Base-by-base conservation (phyloP, 1,140 invertebrate genomes). In the Zophobas morio region DNA sequence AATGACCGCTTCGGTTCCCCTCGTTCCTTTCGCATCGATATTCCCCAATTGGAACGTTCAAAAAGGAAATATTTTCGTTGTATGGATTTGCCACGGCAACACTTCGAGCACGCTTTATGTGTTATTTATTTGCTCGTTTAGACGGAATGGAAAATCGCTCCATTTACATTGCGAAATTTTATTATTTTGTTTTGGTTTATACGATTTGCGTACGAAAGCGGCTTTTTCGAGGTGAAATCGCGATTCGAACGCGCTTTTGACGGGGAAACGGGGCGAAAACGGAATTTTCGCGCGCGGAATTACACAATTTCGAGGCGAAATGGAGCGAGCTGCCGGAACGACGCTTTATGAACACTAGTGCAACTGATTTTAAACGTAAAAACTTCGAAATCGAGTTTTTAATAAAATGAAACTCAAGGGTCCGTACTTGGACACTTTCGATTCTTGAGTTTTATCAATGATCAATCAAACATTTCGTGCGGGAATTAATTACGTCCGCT, bases 51-150 rank as follows among this genome's bases (percentile, higher is more conserved):
- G n/a, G 36, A 54, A 54, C 32, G 71, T 34, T 73, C 49, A 73
- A 73, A 73, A 73, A 56, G 54, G 71, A 73, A 73, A 73, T 47
- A 20, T 73, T 73, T 54, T 73, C 71, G 49, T 73, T 73, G 70
- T 73, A 73, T 73, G 71, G 71, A 73, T 73, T 73, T 73, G 49
- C 49, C 71, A 73, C 35, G 54, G 71, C 54, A 73, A 73, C 71
- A 73, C 71, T 73, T 73, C 46, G 56, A 40, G 35, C 49, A 42
- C 71, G 71, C 54, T 73, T 73, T 73, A 73, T 56, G 36, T 73
- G 71, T 56, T 73, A 73, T 73, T 73, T 73, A 73, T 73, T 53
- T 56, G 71, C 71, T 54, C 71, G 49, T 73, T 73, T 73, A 51
- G 54, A 37, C 71, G 49, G 51, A 73, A 73, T 73, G 54, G 71